Percentiles rank a stretch among this genome's conserved stretches.
Evolutionary conservation across 2,113 vertebrate species (phyloP).

Genomic region (Erpornis zantholeuca): DNA sequence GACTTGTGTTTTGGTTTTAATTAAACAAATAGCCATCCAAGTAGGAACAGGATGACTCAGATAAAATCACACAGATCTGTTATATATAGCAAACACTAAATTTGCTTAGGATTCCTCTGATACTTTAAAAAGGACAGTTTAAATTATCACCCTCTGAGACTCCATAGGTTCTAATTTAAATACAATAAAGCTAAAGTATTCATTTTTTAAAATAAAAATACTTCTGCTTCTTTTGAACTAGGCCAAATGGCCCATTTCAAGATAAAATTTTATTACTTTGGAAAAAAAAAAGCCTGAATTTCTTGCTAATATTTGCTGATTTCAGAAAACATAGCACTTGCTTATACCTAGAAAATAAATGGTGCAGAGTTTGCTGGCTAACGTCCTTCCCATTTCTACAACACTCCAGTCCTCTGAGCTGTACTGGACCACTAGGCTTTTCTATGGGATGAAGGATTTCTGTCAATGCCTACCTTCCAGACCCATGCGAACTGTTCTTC

Average conservation of each 20-base stretch:
- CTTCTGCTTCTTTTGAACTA: not conserved
- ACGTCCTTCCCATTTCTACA: not conserved
- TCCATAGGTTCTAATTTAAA: not conserved
- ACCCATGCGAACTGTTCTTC: not conserved
- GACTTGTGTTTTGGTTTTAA: not conserved
- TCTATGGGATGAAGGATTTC: not conserved
- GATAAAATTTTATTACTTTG: not conserved
- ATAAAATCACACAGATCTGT: not conserved
- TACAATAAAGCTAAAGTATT: not conserved
- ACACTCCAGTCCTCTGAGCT: not conserved
- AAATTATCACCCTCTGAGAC: not conserved
- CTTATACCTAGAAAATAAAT: not conserved
- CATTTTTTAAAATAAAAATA: not conserved
- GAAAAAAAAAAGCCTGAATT: not conserved
- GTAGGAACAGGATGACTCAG: not conserved
- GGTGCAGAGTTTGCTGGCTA: not conserved
- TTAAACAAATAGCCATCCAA: slow-evolving; percentile 2
- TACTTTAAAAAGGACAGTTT: not conserved
- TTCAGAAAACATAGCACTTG: not conserved
- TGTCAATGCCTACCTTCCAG: not conserved
- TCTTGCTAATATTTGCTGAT: not conserved
- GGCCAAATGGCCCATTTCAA: not conserved
- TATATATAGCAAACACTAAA: not conserved
- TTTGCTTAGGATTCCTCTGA: not conserved
- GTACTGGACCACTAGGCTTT: not conserved